A percentile compares a stretch with the other conserved stretches of the same genome.
Conservation (phyloP, 2,797 vertebrate species). For the Amphiprion clarkii region DNA sequence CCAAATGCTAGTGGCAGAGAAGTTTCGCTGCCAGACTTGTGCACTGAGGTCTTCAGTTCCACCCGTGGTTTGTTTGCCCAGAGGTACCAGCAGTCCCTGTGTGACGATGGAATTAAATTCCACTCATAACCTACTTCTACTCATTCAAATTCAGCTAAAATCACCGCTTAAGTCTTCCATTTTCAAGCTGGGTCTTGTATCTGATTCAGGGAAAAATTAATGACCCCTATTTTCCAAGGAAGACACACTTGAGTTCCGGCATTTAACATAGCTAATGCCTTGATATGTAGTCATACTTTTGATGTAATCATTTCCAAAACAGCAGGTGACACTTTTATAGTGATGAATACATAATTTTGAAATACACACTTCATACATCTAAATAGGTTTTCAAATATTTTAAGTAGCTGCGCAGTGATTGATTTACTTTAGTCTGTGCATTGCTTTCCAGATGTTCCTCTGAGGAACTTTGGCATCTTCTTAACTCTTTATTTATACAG, state of each 20-base stretch:
- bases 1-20: slow-evolving; percentile 10
- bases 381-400: not conserved
- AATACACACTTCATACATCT: slow-evolving; percentile 31
- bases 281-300: not conserved
- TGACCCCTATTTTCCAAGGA: not conserved
- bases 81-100: slow-evolving; percentile 17
- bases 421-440: slow-evolving; percentile 2
- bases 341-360: not conserved
- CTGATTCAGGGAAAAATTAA: not conserved
- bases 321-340: not conserved
- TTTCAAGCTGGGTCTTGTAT: not conserved
- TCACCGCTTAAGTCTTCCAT: not conserved
- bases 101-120: slow-evolving; percentile 18
- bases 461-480: slow-evolving; percentile 4
- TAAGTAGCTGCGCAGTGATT: not conserved
- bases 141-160: not conserved
- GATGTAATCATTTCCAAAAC: not conserved
- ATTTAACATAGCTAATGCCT: not conserved
- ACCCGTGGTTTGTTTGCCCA: slow-evolving; percentile 30
- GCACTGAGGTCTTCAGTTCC: slow-evolving; percentile 16
- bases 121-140: slow-evolving; percentile 3
- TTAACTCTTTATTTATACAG: not conserved
- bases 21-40: slow-evolving; percentile 19
- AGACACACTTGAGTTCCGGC: not conserved
- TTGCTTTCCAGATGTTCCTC: not conserved